Base-by-base conservation (phyloP, 2,797 vertebrate species). In the Rhinella marina region DNA sequence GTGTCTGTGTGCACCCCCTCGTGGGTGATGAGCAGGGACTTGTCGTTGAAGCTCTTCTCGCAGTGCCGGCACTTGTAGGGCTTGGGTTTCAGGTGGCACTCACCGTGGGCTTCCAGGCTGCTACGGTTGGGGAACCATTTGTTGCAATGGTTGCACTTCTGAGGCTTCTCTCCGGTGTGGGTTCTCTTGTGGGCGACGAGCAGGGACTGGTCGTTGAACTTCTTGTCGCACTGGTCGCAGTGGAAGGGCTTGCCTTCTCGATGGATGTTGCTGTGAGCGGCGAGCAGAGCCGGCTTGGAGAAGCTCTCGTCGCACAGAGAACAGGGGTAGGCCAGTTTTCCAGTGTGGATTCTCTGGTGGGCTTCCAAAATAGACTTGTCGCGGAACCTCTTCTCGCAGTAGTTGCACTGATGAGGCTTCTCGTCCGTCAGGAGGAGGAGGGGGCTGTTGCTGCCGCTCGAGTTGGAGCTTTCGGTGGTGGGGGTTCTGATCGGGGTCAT, bases 1-100 rank as follows among this genome's bases (percentile, higher is more conserved):
- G 88, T 88, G 83, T 88, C 84, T 57, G 88, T 88, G 88, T 88
- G 88, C 78, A 88, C 84, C 4, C 88, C 88, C 54, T 88, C 84
- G 50, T 88, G 88, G 13, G 88, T 88, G 78, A 88, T 82, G 48
- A 88, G 83, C 79, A 88, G n/a, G 13, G 88, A 80, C 72, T 88
- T 86, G 84, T 88, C 88, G 23, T 88, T 88, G 52, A 88, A 88
- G 78, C 88, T 88, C 64, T 88, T 88, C 21, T 86, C 84, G 41
- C 88, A 88, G 79, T 88, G 88, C 7, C 84, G 27, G 61, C 88
- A 88, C 84, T 88, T 81, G 82, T 86, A 88, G 1, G 88, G 88
- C 41, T 88, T 88, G 68, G 83, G 82, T 50, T 86, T 88, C 27
- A 85, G 66, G 61, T 81, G 88, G 79, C 88, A 88, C 27, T 88